Conservation (phyloP, 2,888 invertebrate species). For the Hemistola chrysoprasaria region DNA sequence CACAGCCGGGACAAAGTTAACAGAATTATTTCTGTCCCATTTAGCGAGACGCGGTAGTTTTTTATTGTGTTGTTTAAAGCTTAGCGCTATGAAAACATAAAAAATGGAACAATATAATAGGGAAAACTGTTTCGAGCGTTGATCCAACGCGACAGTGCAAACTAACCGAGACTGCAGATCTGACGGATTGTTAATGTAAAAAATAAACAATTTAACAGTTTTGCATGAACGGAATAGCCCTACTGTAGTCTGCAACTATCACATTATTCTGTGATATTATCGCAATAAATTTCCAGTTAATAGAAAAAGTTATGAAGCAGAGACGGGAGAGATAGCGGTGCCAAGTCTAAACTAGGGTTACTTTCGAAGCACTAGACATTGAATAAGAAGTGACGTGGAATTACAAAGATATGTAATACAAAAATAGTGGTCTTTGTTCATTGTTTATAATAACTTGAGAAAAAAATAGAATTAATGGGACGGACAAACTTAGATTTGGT, state of each 20-base stretch:
- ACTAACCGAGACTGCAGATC: conserved; percentile 41
- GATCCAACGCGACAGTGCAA: conserved; percentile 21
- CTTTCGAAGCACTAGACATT: conserved; percentile 2
- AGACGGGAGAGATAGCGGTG: conserved; percentile 34
- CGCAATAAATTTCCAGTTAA: conserved; percentile 59
- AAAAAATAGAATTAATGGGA: no score
- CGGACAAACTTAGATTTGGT: no score
- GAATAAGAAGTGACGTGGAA: background rate
- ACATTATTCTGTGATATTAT: conserved; percentile 48
- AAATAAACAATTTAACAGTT: conserved; percentile 44
- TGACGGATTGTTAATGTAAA: conserved; percentile 37
- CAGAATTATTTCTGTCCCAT: conserved; percentile 26
- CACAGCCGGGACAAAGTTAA: conserved; percentile 33
- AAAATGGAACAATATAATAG: conserved; percentile 5
- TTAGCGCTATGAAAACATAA: conserved; percentile 5
- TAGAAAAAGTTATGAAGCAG: conserved; percentile 61
- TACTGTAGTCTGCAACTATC: conserved; percentile 8
- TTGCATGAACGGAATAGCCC: conserved; percentile 42
- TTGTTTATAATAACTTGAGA: conserved; percentile 1
- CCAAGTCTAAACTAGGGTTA: conserved; percentile 29
- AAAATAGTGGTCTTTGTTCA: no score
- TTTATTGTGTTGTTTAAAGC: conserved; percentile 8
- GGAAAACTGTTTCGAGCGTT: conserved; percentile 12
- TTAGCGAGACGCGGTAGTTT: background rate
- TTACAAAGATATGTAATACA: background rate